Conservation (phyloP, 2,888 invertebrate genomes). For the Agonopterix alstromeriana region DNA sequence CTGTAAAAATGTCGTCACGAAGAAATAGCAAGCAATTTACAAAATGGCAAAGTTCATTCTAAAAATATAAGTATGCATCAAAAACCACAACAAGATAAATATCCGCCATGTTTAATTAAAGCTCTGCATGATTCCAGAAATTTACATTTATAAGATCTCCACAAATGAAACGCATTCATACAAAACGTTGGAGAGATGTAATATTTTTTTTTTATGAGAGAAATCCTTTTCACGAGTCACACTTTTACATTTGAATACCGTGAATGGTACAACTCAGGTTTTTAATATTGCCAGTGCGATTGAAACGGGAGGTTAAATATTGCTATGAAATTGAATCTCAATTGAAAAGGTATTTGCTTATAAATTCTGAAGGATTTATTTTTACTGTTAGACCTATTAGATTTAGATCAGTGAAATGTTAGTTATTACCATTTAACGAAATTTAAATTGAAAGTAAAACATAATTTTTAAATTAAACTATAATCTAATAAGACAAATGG, state of each 20-base stretch:
- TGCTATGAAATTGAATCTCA: constrained; percentile 3
- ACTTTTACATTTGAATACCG: background rate
- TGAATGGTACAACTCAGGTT: constrained; percentile 1
- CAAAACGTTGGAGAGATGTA: constrained; percentile 1
- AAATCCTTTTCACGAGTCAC: constrained; percentile 1
- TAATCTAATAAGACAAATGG: no score
- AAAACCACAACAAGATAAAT: no score
- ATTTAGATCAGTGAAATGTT: no score
- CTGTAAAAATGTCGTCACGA: no score
- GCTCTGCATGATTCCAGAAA: background rate
- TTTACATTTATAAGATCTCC: background rate
- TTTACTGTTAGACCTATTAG: no score
- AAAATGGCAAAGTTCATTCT: no score
- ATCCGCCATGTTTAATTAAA: background rate
- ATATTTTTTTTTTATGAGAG: constrained; percentile 2
- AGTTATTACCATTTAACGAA: no score
- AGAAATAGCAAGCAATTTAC: no score
- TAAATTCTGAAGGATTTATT: no score
- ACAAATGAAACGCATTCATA: constrained; percentile 4
- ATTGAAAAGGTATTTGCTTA: background rate
- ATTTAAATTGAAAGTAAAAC: no score
- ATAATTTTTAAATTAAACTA: no score
- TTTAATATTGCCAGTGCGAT: constrained; percentile 5
- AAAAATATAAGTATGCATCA: background rate
- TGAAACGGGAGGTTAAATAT: constrained; percentile 7